These are phyloP conservation scores for Lasioglossum marginatum DNA, from an alignment of 2,888 invertebrate genomes.

Conservation along the genomic window DNA sequence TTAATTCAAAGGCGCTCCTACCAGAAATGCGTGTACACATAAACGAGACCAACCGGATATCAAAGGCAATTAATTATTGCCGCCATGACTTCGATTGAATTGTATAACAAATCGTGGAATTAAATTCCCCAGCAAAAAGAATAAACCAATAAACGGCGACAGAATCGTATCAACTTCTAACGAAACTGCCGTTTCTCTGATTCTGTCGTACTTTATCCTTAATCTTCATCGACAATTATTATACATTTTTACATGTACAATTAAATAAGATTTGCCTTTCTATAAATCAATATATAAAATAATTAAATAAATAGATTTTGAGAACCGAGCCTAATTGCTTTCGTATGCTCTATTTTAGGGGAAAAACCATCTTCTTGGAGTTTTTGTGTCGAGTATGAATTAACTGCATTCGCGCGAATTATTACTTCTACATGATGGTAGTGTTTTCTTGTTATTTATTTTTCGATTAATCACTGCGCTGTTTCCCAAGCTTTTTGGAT, in stretches of 20 bases:
- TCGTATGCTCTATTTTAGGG: not conserved
- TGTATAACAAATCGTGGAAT: not conserved
- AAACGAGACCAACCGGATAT: not conserved
- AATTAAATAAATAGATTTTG: not conserved
- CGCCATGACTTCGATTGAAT: not conserved
- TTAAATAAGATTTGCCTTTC: not conserved
- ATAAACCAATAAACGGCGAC: not conserved
- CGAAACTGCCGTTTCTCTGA: not conserved
- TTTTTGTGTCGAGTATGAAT: not conserved
- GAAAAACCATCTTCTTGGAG: not conserved
- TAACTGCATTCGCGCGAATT: not conserved
- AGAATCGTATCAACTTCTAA: not conserved
- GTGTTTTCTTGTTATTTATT: not conserved
- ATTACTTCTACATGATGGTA: not conserved
- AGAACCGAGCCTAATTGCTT: too few species aligned
- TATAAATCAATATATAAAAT: not conserved
- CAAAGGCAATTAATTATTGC: slow-evolving; percentile 1
- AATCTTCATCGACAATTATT: not conserved
- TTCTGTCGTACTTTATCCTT: not conserved
- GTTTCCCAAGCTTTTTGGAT: not conserved
- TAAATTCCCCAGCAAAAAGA: not conserved
- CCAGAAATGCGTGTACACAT: not conserved
- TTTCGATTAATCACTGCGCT: not conserved
- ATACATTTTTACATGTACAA: not conserved
- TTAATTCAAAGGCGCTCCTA: not conserved